These are phyloP conservation scores for Exaiptasia diaphana DNA, from an alignment of 64 coral and sea anemone genomes.

Conservation along the genomic window DNA sequence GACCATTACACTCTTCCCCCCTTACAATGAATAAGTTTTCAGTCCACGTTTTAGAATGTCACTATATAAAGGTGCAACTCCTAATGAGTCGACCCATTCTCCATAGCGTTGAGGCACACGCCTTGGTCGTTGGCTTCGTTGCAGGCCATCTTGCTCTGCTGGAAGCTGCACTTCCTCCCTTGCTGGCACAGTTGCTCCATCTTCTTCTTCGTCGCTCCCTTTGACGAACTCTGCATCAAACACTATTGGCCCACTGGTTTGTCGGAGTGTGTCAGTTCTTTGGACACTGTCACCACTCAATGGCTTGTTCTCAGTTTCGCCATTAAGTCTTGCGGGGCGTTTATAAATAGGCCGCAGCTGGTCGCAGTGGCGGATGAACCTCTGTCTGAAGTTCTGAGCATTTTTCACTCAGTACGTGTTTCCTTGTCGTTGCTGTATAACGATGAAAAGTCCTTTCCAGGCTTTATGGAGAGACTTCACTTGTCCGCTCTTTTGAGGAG, in stretches of 20 bases:
- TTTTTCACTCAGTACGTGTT: constrained; percentile 45
- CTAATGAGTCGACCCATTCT: not conserved
- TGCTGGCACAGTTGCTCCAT: not conserved
- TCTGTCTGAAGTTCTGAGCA: constrained; percentile 13
- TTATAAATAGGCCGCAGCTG: constrained; percentile 1
- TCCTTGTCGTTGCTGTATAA: constrained; percentile 11
- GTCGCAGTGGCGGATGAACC: not conserved
- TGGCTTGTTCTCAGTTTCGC: not conserved
- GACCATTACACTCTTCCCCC: constrained; percentile 4
- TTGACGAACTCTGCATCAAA: constrained; percentile 10
- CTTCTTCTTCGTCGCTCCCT: not conserved
- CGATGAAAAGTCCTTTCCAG: constrained; percentile 37
- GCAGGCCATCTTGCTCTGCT: not conserved
- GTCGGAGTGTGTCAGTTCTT: not conserved
- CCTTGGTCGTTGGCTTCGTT: constrained; percentile 13
- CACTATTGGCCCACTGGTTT: not conserved
- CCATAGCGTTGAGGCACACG: not conserved
- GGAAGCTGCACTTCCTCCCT: not conserved
- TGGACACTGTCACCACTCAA: not conserved
- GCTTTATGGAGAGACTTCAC: constrained; percentile 15
- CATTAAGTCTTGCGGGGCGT: not conserved
- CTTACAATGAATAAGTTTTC: not conserved
- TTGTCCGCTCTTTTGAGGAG: constrained; percentile 13
- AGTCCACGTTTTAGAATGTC: not conserved
- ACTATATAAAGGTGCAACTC: not conserved